phyloP scores from a whole-genome alignment of 2,113 vertebrate species.

The Cygnus buccinator region DNA sequence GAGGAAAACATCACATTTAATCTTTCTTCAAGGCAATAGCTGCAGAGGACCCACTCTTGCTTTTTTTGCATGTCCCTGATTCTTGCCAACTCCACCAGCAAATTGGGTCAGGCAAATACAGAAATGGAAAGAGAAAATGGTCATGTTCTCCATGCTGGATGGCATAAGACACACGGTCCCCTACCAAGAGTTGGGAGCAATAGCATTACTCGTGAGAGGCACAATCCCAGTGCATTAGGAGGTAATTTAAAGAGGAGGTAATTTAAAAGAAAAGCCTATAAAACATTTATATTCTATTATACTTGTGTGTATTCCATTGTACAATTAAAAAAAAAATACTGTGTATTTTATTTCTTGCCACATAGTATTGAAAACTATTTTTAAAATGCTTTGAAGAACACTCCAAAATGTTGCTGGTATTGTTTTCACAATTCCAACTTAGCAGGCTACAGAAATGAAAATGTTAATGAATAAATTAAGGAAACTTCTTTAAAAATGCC shows the following conservation, averaged over 20 bases:
- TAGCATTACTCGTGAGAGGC: neutral
- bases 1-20: neutral
- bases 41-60: neutral
- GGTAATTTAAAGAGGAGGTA: neutral
- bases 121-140: neutral
- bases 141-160: neutral
- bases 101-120: neutral
- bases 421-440: slow-evolving; percentile 45
- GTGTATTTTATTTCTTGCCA: slow-evolving; percentile 38
- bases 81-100: neutral
- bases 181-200: neutral
- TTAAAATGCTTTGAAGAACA: slow-evolving; percentile 59
- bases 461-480: slow-evolving; percentile 35
- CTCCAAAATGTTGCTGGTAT: slow-evolving; percentile 31
- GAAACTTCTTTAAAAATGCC: neutral
- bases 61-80: rapidly evolving
- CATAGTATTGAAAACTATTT: slow-evolving; percentile 55
- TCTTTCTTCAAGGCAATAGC: neutral
- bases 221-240: neutral
- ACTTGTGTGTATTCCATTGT: neutral
- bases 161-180: neutral
- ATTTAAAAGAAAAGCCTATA: neutral
- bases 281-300: slow-evolving; percentile 26
- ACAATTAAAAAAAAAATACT: slow-evolving; percentile 41
- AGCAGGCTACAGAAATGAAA: slow-evolving; percentile 47